These are phyloP conservation scores for Ceuthmochares aereus DNA, from an alignment of 2,113 vertebrate genomes.

Conservation along the genomic window DNA sequence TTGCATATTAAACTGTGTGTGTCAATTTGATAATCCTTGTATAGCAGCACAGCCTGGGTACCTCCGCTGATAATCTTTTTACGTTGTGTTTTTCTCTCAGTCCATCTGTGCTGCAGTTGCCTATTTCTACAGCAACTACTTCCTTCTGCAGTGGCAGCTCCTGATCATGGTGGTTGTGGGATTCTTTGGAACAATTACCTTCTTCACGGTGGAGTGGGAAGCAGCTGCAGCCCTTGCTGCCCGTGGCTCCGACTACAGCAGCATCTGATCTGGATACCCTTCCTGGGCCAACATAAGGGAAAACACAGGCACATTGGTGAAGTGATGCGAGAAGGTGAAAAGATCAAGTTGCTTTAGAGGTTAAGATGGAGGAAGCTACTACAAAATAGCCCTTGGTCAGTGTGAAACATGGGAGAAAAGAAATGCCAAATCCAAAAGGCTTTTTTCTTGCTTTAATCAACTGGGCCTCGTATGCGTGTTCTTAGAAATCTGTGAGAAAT, in stretches of 20 bases:
- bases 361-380: background rate
- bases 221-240: constrained; percentile 72
- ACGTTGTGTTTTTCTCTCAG: constrained; percentile 63
- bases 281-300: accelerated
- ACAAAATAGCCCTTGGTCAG: background rate
- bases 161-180: constrained; percentile 90
- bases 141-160: constrained; percentile 95
- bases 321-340: background rate
- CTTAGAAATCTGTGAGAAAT: background rate
- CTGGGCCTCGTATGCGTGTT: background rate
- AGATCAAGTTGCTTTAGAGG: background rate
- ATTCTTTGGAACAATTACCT: constrained; percentile 88
- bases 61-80: background rate
- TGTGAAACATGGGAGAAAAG: background rate
- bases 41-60: background rate
- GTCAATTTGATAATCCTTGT: background rate
- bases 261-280: constrained; percentile 77
- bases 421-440: background rate
- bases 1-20: background rate
- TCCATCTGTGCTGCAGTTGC: constrained; percentile 94
- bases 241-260: constrained; percentile 84
- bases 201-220: constrained; percentile 87
- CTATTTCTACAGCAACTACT: constrained; percentile 97
- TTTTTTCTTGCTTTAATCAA: background rate
- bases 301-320: accelerated